These are phyloP conservation scores for Myoxocephalus aenaeus DNA, from an alignment of 2,797 vertebrate species.

Conservation along the genomic window DNA sequence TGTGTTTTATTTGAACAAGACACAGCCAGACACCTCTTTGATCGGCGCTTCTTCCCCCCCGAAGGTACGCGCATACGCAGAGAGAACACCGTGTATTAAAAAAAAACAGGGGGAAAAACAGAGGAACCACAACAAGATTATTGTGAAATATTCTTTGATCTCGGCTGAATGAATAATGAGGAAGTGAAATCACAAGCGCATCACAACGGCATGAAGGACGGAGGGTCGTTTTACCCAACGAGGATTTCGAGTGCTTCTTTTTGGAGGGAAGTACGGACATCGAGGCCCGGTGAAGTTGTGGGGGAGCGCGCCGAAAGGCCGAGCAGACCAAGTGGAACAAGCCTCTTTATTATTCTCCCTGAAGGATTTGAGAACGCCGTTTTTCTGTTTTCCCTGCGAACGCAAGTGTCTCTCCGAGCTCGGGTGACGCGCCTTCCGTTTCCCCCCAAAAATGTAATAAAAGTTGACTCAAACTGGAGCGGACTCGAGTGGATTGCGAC, in stretches of 20 bases:
- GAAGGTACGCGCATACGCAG: conserved; percentile 2
- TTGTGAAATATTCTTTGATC: conserved; percentile 66
- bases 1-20: conserved; percentile 50
- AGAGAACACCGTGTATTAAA: not conserved
- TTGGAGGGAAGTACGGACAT: not conserved
- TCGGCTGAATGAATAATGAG: conserved; percentile 55
- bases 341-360: conserved; percentile 14
- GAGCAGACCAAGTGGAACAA: not conserved
- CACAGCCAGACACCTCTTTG: conserved; percentile 55
- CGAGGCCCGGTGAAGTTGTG: conserved; percentile 4
- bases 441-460: not conserved
- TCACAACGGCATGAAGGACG: not conserved
- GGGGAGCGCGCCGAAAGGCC: not conserved
- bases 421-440: not conserved
- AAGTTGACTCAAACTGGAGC: conserved; percentile 17
- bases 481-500: not conserved
- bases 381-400: conserved; percentile 4
- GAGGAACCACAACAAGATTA: conserved; percentile 51
- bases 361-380: conserved; percentile 9
- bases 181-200: conserved; percentile 21
- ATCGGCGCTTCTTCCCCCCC: conserved; percentile 20
- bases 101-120: conserved; percentile 20
- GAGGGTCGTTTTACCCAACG: not conserved
- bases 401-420: not conserved
- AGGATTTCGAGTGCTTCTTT: conserved; percentile 13